Conservation (phyloP, 1,140 invertebrate genomes). For the Ceratina australensis region DNA sequence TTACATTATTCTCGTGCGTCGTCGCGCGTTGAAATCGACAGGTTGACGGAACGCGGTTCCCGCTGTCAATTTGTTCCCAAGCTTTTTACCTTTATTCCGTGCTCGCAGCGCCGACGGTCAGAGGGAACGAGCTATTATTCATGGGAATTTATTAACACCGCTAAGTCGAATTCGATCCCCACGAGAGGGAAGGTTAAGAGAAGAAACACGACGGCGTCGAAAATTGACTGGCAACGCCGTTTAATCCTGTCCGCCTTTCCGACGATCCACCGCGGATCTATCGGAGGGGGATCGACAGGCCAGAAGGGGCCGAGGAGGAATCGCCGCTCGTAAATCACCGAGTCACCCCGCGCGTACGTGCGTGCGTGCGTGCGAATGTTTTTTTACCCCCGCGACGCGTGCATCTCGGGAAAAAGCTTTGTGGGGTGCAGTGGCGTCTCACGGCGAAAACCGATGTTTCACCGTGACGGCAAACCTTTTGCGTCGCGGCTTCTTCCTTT, state of each 20-base stretch:
- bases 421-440: conserved; percentile 15
- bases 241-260: conserved; percentile 49
- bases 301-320: conserved; percentile 51
- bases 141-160: conserved; percentile 33
- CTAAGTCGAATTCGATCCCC: conserved; percentile 29
- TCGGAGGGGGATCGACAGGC: conserved; percentile 52
- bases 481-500: too few species aligned
- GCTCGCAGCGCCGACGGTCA: background rate
- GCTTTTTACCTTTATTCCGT: background rate
- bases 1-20: background rate
- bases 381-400: conserved; percentile 27
- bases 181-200: background rate
- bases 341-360: conserved; percentile 51
- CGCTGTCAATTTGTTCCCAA: background rate
- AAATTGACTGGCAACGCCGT: conserved; percentile 44
- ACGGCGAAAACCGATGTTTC: background rate
- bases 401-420: conserved; percentile 5
- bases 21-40: background rate
- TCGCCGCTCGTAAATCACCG: conserved; percentile 58
- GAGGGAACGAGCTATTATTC: conserved; percentile 15
- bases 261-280: conserved; percentile 52
- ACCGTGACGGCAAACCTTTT: background rate
- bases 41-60: conserved; percentile 11
- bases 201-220: background rate
- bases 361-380: conserved; percentile 23